phyloP scores from a whole-genome alignment of 2,888 invertebrate genomes.

The Eucriotettix oculatus region DNA sequence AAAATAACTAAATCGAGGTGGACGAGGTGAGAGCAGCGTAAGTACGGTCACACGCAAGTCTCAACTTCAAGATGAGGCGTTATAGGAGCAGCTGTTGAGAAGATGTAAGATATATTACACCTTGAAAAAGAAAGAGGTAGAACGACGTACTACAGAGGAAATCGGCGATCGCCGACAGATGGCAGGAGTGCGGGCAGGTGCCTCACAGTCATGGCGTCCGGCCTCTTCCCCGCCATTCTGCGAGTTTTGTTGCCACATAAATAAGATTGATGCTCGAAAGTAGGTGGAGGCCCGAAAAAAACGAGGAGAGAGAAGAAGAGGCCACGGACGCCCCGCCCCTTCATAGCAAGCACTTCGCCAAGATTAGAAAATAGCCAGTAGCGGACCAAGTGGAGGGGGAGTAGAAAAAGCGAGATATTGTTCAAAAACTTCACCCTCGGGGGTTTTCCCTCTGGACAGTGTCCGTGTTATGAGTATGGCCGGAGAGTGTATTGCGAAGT shows the following conservation, averaged over 20 bases:
- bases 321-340: background rate
- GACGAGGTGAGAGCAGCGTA: no score
- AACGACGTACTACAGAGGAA: no score
- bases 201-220: no score
- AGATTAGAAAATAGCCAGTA: background rate
- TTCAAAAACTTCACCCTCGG: background rate
- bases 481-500: background rate
- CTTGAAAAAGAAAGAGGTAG: no score
- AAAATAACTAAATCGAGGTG: no score
- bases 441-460: background rate
- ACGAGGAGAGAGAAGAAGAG: background rate
- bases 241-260: constrained; percentile 28
- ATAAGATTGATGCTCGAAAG: constrained; percentile 25
- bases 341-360: background rate
- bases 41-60: no score
- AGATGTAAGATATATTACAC: no score
- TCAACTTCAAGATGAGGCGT: no score
- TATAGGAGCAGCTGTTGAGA: no score
- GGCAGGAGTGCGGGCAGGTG: no score
- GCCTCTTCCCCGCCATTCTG: constrained; percentile 8
- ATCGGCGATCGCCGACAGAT: no score
- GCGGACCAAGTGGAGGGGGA: background rate
- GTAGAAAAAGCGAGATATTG: background rate
- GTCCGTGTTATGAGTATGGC: background rate
- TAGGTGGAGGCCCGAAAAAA: background rate